These are phyloP conservation scores for Tetrao urogallus DNA, from an alignment of 2,113 vertebrate genomes.

Conservation along the genomic window DNA sequence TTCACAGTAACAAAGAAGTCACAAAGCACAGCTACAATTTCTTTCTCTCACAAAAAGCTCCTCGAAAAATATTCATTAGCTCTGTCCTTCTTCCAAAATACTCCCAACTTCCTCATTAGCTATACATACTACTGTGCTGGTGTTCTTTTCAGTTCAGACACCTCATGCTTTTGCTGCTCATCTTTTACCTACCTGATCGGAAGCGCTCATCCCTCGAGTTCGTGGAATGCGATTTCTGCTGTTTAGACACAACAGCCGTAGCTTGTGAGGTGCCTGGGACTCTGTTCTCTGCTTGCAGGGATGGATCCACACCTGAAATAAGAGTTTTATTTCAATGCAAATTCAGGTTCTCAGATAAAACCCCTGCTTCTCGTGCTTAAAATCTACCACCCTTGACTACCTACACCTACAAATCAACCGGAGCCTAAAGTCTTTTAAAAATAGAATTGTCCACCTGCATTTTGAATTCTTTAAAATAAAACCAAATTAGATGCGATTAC, in stretches of 20 bases:
- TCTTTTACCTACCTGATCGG: slow-evolving; percentile 86
- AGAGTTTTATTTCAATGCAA: not conserved
- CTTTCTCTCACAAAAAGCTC: not conserved
- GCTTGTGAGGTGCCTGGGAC: slow-evolving; percentile 81
- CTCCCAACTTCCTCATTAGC: not conserved
- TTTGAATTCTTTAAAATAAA: not conserved
- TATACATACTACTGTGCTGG: not conserved
- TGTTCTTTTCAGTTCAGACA: not conserved
- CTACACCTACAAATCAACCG: not conserved
- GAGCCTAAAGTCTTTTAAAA: not conserved
- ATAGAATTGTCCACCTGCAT: not conserved
- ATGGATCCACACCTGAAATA: slow-evolving; percentile 90
- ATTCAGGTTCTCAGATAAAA: not conserved
- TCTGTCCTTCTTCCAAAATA: not conserved
- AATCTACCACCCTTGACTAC: not conserved
- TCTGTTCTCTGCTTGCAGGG: slow-evolving; percentile 88
- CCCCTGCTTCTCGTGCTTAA: fast-evolving
- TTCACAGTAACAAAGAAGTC: not conserved
- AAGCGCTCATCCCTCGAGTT: slow-evolving; percentile 93
- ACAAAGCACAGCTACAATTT: not conserved
- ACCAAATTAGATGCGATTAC: not conserved
- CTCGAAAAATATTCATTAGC: not conserved
- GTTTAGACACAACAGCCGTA: slow-evolving; percentile 74
- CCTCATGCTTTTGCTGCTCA: not conserved
- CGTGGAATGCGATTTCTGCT: slow-evolving; percentile 84